phyloP scores from a whole-genome alignment of 2,113 vertebrate species.

The Phaetusa simplex region DNA sequence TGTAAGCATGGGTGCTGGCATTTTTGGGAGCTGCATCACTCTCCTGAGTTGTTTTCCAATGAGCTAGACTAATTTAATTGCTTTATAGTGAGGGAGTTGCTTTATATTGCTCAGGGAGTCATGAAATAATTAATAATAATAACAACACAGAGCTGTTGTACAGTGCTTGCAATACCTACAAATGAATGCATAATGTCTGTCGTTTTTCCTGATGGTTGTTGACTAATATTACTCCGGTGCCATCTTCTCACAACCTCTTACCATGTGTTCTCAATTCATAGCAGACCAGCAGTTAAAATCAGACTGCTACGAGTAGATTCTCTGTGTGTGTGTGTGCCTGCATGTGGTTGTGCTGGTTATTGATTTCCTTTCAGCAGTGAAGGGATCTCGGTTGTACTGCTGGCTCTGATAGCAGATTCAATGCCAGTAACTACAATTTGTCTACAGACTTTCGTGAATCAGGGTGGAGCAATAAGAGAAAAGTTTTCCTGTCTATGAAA shows the following conservation, averaged over 20 bases:
- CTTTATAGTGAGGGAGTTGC: background rate
- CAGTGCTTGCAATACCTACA: background rate
- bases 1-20: constrained; percentile 13
- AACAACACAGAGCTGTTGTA: background rate
- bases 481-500: background rate
- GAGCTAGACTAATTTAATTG: background rate
- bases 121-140: constrained; percentile 3
- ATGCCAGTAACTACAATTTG: background rate
- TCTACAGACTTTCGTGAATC: background rate
- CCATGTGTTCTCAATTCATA: background rate
- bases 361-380: background rate
- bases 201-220: background rate
- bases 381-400: background rate
- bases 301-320: background rate
- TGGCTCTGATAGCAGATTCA: background rate
- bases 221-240: background rate
- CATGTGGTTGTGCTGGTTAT: background rate
- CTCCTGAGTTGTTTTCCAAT: background rate
- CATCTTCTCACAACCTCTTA: background rate
- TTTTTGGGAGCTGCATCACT: constrained; percentile 45
- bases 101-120: background rate
- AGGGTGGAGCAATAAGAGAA: background rate
- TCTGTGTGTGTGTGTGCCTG: background rate
- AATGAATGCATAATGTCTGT: background rate
- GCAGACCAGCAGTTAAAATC: background rate